Conservation (phyloP, 2,113 vertebrate species). For the Dipodomys spectabilis region DNA sequence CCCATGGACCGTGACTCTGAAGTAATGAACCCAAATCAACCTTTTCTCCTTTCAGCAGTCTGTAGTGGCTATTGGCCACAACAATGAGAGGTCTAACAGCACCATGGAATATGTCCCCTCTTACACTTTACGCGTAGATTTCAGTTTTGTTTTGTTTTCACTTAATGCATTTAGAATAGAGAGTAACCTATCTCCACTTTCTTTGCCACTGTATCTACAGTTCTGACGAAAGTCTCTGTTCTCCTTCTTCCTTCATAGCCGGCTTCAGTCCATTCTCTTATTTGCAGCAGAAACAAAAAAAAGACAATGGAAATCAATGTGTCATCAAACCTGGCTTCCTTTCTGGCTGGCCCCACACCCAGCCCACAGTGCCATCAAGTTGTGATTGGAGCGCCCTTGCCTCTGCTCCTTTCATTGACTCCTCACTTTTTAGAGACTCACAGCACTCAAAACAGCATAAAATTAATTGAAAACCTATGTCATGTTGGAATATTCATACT, state of each 20-base stretch:
- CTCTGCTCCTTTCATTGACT: not conserved
- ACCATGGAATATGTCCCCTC: constrained; percentile 21
- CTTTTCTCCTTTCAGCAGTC: not conserved
- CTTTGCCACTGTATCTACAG: accelerated
- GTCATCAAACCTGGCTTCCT: not conserved
- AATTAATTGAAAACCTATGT: constrained; percentile 65
- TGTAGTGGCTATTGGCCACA: not conserved
- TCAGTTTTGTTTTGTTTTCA: not conserved
- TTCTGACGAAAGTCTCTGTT: not conserved
- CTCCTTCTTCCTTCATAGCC: not conserved
- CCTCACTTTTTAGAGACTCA: not conserved
- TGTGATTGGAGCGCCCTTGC: not conserved
- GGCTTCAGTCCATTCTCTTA: not conserved
- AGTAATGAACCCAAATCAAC: not conserved
- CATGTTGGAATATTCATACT: constrained; percentile 54
- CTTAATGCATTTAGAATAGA: not conserved
- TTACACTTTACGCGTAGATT: constrained; percentile 54
- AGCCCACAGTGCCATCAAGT: not conserved
- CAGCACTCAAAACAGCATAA: not conserved
- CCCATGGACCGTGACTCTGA: not conserved
- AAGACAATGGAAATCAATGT: not conserved
- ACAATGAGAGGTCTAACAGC: not conserved
- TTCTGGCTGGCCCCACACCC: not conserved
- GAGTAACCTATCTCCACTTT: not conserved
- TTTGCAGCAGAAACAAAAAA: not conserved